Base-by-base conservation (phyloP, 2,888 invertebrate genomes). In the Peribatodes rhomboidaria region DNA sequence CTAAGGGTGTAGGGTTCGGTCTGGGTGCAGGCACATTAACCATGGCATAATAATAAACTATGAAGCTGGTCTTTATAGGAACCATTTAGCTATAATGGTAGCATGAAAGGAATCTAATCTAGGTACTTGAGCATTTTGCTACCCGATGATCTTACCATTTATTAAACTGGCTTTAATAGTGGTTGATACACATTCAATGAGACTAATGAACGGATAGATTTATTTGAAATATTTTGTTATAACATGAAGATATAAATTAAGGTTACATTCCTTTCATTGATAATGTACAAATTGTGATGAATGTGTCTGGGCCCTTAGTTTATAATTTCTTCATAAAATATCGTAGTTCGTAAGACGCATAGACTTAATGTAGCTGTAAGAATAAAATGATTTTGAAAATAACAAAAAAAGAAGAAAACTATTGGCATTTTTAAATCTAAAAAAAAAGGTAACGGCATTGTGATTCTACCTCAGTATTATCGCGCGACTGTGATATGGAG, bases 21-120 rank as follows among this genome's bases (percentile, higher is more conserved):
- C 94, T 98, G 94, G 98, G 98, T 79, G 98, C 98, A 86, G 98
- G 98, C 87, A 96, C 97, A 84, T 95, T 98, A 79, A 96, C 97
- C 82, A 98, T 97, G 97, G 96, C 97, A 89, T 98, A 96, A 94
- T 64, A 56, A 54, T 64, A 65, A 55, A 81, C 82, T 89, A 90
- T 89, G 78, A 85, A 91, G 91, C 90, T 89, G 91, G 91, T 81
- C 90, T 90, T 90, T 83, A 86, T 90, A 90, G 87, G 80, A 83
- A 82, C 75, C 78, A 80, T 78, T 77, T 74, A 75, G 78, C 70
- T 75, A 59, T 79, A 82, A 81, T 80, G 88, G 87, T 88, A 90
- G 90, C 88, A 74, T 85, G 86, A 87, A 88, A 90, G 87, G 85
- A 90, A 89, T 89, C 70, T 89, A 87, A 89, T 88, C 86, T 86